Evolutionary conservation across 2,888 invertebrate genomes (phyloP), one percentile per base, ranked within the genome.

Genomic region (Tachina lurida): DNA sequence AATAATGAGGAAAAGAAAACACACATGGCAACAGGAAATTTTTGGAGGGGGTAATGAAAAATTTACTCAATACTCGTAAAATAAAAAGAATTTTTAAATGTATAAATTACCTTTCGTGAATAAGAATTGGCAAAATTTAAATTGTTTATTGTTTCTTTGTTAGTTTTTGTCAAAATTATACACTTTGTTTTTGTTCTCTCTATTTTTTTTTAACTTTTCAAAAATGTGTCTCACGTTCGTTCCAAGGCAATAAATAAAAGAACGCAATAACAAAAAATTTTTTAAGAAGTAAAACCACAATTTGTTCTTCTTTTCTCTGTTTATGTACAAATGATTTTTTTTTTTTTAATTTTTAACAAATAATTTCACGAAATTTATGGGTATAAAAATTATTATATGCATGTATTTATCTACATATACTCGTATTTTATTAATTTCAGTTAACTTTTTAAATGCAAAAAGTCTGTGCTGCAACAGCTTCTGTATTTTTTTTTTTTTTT

Each of bases 101-200:
- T 75, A 68, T 41, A 60, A 81, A 74, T 60, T 78, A 78, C 77
- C 62, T 67, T 70, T 54, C 39, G 63, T 83, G 71, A 80, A 80
- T 77, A 83, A 80, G 73, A 17, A 67, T 76, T 76, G 19, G 47
- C 71, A 49, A 65, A 82, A 65, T 13, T 31, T n/a, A 60, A 58
- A 58, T 74, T 67, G 43, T 67, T 45, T 41, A 31, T 31, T 22
- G 13, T 62, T 47, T 78, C 49, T 60, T 52, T 22, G 17, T 10
- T 31, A 1, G 5, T 74, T 43, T 49, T 45, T 49, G 15, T 31
- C n/a, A 3, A 17, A 60, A 17, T 15, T 19, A n/a, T 19, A 31
- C 0, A 0, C 7, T 31, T 31, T 31, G 31, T 70, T 49, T 15
- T n/a, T 58, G 10, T 12, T 17, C 41, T 39, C 1, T 45, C 56